Conservation (phyloP, 1,140 invertebrate species). For the Asbolus verrucosus region DNA sequence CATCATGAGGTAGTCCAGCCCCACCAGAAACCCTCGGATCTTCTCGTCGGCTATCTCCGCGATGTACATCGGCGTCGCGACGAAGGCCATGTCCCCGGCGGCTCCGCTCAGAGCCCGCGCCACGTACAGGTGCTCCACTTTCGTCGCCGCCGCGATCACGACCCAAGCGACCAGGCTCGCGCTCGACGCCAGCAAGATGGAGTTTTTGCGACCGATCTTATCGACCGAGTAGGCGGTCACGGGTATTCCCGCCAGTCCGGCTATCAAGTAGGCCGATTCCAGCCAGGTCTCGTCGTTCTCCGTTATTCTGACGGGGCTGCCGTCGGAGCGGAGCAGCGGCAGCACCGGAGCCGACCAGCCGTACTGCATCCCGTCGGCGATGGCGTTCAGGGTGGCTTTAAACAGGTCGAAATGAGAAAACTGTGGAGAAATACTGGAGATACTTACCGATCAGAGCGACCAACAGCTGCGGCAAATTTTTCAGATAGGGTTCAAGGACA, state of each 20-base stretch:
- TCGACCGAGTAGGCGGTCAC: conserved; percentile 69
- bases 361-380: conserved; percentile 60
- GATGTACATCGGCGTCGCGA: conserved; percentile 60
- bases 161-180: conserved; percentile 75
- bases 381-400: conserved; percentile 55
- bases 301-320: conserved; percentile 59
- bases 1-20: conserved; percentile 59
- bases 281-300: conserved; percentile 69
- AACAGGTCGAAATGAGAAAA: no score
- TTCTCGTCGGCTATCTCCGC: conserved; percentile 60
- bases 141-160: conserved; percentile 66
- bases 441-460: no score
- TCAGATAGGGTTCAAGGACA: no score
- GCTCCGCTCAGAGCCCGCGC: conserved; percentile 64
- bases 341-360: conserved; percentile 75
- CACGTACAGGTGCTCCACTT: conserved; percentile 65
- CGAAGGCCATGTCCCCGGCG: conserved; percentile 60
- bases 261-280: conserved; percentile 73
- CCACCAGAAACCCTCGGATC: conserved; percentile 57
- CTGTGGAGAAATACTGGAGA: no score
- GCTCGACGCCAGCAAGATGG: conserved; percentile 69
- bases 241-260: conserved; percentile 71
- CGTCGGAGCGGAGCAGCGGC: conserved; percentile 64
- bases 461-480: no score
- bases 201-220: conserved; percentile 73